These are phyloP conservation scores for Diloba caeruleocephala DNA, from an alignment of 2,888 invertebrate genomes.

Conservation along the genomic window DNA sequence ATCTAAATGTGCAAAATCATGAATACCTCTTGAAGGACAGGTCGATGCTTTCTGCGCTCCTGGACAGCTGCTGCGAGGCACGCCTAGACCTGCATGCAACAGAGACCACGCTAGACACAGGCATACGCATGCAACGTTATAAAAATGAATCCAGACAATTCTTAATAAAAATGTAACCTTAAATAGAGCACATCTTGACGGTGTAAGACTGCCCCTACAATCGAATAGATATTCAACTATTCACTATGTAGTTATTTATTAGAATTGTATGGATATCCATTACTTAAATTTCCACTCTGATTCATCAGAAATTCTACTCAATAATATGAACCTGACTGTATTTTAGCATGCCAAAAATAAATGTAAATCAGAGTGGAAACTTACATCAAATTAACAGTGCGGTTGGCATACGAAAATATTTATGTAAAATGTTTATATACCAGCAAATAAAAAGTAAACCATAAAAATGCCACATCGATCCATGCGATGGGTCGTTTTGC, in stretches of 20 bases:
- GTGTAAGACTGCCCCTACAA: not conserved
- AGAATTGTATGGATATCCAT: constrained; percentile 56
- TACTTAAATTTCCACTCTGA: constrained; percentile 54
- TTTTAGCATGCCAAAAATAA: constrained; percentile 28
- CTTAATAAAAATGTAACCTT: not conserved
- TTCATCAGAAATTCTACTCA: constrained; percentile 27
- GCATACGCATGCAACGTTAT: constrained; percentile 81
- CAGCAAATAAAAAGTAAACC: constrained; percentile 61
- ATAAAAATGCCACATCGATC: constrained; percentile 64
- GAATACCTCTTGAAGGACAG: constrained; percentile 90
- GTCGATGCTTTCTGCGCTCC: constrained; percentile 91
- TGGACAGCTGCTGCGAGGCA: constrained; percentile 94
- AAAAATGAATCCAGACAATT: constrained; percentile 63
- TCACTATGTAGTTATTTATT: too few relatives aligned
- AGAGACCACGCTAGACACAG: constrained; percentile 86
- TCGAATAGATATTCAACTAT: not conserved
- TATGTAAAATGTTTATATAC: constrained; percentile 55
- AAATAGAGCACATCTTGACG: not conserved
- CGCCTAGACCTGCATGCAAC: constrained; percentile 94
- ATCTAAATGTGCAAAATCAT: constrained; percentile 43
- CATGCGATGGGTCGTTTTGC: constrained; percentile 68
- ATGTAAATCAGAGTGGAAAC: constrained; percentile 59
- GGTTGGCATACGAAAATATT: constrained; percentile 62
- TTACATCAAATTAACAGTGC: constrained; percentile 59
- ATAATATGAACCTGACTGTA: constrained; percentile 4